Base-by-base conservation (phyloP, 1,140 invertebrate species). In the Megathymus violae region DNA sequence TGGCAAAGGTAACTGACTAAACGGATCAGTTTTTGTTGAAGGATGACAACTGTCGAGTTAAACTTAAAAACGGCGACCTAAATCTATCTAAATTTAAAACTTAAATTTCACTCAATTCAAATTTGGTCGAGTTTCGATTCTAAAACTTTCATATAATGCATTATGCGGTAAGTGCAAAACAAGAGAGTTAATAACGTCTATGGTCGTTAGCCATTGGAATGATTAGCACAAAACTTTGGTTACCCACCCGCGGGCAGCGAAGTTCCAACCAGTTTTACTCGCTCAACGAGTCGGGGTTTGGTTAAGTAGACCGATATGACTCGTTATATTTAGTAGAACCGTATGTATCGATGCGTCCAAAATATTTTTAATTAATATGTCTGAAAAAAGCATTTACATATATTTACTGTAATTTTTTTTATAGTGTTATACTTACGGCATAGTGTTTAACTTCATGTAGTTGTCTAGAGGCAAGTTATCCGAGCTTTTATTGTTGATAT, bases 361-460 rank as follows among this genome's bases (percentile, higher is more conserved):
- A 56, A n/a, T n/a, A 34, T 47, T 40, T 44, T 46, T 48, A 46
- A 38, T 60, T 64, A 48, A 48, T 62, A 19, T 14, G 40, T 22
- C 51, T 13, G 41, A 54, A 65, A n/a, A 17, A 16, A 51, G 11
- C 48, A 25, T 27, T 41, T n/a, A n/a, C n/a, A n/a, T n/a, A n/a
- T 47, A 10, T 22, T 43, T 27, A 31, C 13, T 43, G 13, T 43
- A 31, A 56, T 56, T 22, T 44, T 31, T 44, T 16, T 11, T 27
- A 17, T 1, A 31, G 1, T 56, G 10, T 27, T 10, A 36, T 69
- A 92, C 91, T 92, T 83, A 92, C 91, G 84, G 82, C 80, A 91
- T 88, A 44, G 83, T 77, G 34, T 91, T 87, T 6, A 92, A 76
- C 69, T 91, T 92, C 80, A 91, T 87, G 64, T 92, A 91, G 7